phyloP scores from a whole-genome alignment of 2,113 vertebrate genomes.

The Haemorhous mexicanus region DNA sequence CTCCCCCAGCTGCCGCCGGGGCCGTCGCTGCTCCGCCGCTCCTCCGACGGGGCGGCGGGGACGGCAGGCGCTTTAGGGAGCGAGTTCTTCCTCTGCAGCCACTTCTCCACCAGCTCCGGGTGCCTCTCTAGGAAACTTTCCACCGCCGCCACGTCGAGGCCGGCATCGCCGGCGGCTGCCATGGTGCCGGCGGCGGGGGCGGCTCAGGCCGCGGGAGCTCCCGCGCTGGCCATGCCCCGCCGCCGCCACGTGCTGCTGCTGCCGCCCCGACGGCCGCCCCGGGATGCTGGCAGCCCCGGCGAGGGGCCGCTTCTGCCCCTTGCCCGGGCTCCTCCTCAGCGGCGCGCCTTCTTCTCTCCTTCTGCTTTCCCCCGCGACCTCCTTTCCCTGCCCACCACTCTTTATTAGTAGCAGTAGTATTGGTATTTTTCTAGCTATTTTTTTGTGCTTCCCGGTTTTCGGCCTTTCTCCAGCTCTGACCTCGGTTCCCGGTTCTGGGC shows the following conservation, averaged over 20 bases:
- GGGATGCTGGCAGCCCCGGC: background rate
- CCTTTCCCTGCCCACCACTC: background rate
- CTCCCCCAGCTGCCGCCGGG: background rate
- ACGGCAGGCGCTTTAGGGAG: background rate
- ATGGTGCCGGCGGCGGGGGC: slow-evolving; percentile 63
- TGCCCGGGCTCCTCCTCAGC: background rate
- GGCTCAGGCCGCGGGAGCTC: background rate
- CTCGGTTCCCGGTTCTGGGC: background rate
- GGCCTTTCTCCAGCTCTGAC: background rate
- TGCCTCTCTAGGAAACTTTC: slow-evolving; percentile 96
- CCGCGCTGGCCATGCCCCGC: background rate
- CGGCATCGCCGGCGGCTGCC: slow-evolving; percentile 70
- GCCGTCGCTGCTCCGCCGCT: background rate
- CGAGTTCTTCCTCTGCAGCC: slow-evolving; percentile 79
- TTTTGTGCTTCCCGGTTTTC: background rate
- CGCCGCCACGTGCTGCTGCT: background rate
- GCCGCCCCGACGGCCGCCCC: background rate
- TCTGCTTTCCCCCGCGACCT: background rate
- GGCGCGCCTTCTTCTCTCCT: background rate
- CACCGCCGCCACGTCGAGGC: slow-evolving; percentile 89
- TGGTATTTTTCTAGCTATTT: background rate
- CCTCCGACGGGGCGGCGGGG: background rate
- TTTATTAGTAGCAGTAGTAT: background rate
- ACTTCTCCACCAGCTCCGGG: slow-evolving; percentile 91
- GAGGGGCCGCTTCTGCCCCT: background rate